Evolutionary conservation across 2,797 vertebrate genomes (phyloP).

Genomic region (Glyptemys insculpta): DNA sequence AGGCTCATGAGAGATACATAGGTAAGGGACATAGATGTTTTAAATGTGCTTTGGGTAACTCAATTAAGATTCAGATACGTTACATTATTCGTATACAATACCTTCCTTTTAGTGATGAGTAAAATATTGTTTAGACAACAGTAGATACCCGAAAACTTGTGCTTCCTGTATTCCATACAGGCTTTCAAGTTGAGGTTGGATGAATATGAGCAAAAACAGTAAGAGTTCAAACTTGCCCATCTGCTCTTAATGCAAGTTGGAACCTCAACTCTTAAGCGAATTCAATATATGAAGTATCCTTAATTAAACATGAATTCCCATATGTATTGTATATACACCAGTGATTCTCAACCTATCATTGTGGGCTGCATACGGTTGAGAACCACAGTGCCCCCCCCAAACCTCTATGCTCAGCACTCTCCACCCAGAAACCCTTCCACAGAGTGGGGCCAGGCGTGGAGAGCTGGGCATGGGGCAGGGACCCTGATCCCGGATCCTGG

Average conservation of each 20-base stretch:
- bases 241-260: neutral
- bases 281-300: neutral
- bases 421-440: too few species aligned
- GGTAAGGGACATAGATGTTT: neutral
- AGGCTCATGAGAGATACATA: fast-evolving
- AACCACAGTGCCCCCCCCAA: too few species aligned
- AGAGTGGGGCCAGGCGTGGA: too few species aligned
- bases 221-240: neutral
- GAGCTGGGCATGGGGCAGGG: too few species aligned
- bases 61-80: neutral
- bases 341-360: too few species aligned
- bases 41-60: neutral
- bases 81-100: neutral
- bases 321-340: neutral
- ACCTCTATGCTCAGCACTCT: too few species aligned
- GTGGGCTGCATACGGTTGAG: too few species aligned
- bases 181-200: neutral
- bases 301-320: neutral
- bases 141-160: neutral
- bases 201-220: neutral
- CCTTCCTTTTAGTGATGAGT: neutral
- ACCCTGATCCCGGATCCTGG: too few species aligned
- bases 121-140: neutral
- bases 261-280: neutral
- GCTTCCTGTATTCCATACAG: neutral